Conservation (phyloP, 1,140 invertebrate genomes). For the Cydia pomonella region DNA sequence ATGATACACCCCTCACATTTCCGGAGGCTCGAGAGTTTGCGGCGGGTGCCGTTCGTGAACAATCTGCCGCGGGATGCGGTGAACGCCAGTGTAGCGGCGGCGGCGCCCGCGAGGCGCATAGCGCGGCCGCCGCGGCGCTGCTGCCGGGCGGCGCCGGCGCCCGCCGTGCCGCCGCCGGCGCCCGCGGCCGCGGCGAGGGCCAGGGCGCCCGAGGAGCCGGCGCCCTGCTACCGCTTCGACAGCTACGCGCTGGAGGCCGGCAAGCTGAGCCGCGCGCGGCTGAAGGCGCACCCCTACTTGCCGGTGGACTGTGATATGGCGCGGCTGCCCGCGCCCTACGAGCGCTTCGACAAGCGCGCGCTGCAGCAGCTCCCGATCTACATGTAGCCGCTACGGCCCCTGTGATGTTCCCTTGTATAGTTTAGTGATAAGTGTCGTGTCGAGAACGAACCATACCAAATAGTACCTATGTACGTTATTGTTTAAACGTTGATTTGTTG, state of each 20-base stretch:
- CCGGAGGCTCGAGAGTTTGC: slow-evolving; percentile 88
- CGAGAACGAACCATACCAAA: slow-evolving; percentile 59
- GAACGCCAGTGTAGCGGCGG: slow-evolving; percentile 42
- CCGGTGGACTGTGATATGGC: slow-evolving; percentile 72
- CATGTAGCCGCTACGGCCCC: slow-evolving; percentile 67
- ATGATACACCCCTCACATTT: slow-evolving; percentile 94
- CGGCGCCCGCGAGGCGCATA: slow-evolving; percentile 42
- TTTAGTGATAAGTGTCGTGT: slow-evolving; percentile 64
- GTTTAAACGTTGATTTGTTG: slow-evolving; percentile 68
- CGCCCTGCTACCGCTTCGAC: slow-evolving; percentile 54
- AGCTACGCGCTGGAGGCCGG: slow-evolving; percentile 50
- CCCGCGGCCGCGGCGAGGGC: slow-evolving; percentile 40
- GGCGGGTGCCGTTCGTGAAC: slow-evolving; percentile 86
- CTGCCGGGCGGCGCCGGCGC: slow-evolving; percentile 41
- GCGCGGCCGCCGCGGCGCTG: slow-evolving; percentile 47
- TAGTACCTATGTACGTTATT: slow-evolving; percentile 72
- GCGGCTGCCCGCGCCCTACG: slow-evolving; percentile 65
- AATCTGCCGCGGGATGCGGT: slow-evolving; percentile 63
- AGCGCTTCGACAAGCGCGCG: slow-evolving; percentile 75
- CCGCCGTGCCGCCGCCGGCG: slow-evolving; percentile 41
- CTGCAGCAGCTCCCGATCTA: slow-evolving; percentile 77
- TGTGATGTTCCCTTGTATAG: slow-evolving; percentile 75
- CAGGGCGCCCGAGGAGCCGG: slow-evolving; percentile 34
- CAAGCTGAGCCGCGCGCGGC: slow-evolving; percentile 58
- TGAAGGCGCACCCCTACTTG: slow-evolving; percentile 72